phyloP scores from a whole-genome alignment of 1,140 invertebrate species.

The Papilio glaucus region DNA sequence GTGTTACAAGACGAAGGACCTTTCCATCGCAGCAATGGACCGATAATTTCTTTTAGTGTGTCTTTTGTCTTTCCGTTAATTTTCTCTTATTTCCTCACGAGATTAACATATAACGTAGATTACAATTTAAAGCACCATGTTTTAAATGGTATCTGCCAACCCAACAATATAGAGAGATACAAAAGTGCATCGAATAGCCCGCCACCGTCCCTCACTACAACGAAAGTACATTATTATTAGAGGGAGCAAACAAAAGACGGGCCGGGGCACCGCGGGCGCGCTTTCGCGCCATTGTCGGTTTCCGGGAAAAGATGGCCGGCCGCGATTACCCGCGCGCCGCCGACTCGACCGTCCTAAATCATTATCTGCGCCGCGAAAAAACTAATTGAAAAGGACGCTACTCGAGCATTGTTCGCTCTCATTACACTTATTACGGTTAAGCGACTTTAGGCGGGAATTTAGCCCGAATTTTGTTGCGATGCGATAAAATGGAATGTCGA shows the following conservation, averaged over 20 bases:
- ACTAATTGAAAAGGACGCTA: conserved; percentile 61
- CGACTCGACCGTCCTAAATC: conserved; percentile 56
- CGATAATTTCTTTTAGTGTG: too few species aligned
- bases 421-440: conserved; percentile 57
- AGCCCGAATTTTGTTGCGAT: conserved; percentile 19
- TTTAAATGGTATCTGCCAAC: too few species aligned
- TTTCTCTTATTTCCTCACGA: too few species aligned
- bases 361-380: conserved; percentile 61
- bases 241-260: conserved; percentile 48
- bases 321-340: conserved; percentile 59
- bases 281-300: conserved; percentile 62
- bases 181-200: conserved; percentile 11
- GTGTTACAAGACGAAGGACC: too few species aligned
- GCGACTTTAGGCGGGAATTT: conserved; percentile 32
- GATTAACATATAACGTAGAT: too few species aligned
- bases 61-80: too few species aligned
- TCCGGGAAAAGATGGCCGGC: conserved; percentile 68
- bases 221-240: conserved; percentile 31
- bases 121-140: too few species aligned
- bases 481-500: conserved; percentile 22
- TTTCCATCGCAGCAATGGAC: too few species aligned
- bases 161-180: not conserved
- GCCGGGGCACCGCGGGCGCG: conserved; percentile 50
- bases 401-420: conserved; percentile 52
- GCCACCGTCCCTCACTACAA: conserved; percentile 6